Base-by-base conservation (phyloP, 1,140 invertebrate species). In the Drosophila oshimai region DNA sequence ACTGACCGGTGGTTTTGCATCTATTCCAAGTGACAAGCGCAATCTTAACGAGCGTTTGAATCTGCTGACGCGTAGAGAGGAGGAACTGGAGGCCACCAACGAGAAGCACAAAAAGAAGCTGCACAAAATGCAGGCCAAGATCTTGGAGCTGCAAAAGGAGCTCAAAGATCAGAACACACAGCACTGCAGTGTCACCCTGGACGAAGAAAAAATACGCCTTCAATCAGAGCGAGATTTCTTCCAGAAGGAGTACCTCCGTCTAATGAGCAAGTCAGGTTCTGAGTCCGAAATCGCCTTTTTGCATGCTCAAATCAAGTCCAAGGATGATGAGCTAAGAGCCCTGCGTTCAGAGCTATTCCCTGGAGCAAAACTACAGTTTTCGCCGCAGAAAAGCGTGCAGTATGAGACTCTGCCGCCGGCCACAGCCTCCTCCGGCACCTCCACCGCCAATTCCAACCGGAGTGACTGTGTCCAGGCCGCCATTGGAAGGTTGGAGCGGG, bases 221-320 rank as follows among this genome's bases (percentile, higher is more conserved):
- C 64, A 74, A 7, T 88, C 86, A 0, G 90, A 91, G 44, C 53
- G 90, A 0, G 90, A 91, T 20, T 91, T 91, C 47, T 91, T 89
- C 18, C 89, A 91, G 24, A 91, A 87, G 41, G 90, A 91, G 54
- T 91, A 90, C n/a, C 45, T 91, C 6, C 73, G 87, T 0, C 49
- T 89, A 1, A 61, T 90, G 15, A 37, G 51, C 15, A 90, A 90
- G 55, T 53, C 70, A 0, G 81, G 84, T 4, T 89, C 84, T 0
- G 84, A 90, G 4, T 67, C 69, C 1, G 83, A 90, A 41, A 50
- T 90, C 9, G 83, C 83, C 15, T 90, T 90, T 20, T 29, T 90
- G 34, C 79, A 89, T 17, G 41, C 69, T 0, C 89, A 90, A 79
- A 77, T 90, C n/a, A 75, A 89, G 45, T 89, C 83, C 1, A 90